A percentile compares a stretch with the other conserved stretches of the same genome.
These are phyloP conservation scores for Platycheirus albimanus DNA, from an alignment of 2,888 invertebrate species.

Conservation along the genomic window DNA sequence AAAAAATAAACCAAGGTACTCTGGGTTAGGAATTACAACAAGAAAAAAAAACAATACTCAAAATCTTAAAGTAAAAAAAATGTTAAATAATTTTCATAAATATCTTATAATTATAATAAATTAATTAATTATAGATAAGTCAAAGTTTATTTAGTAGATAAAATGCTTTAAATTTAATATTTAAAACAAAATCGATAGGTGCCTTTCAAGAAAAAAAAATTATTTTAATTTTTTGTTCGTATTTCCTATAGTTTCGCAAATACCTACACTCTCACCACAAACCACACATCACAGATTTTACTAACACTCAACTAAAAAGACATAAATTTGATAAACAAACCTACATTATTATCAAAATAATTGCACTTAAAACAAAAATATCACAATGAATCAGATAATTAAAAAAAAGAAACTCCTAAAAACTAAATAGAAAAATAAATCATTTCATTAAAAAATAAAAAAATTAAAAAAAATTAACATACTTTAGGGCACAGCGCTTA, in stretches of 20 bases:
- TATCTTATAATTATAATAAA: constrained; percentile 25
- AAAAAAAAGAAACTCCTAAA: constrained; percentile 1
- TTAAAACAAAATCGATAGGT: constrained; percentile 67
- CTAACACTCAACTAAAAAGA: constrained; percentile 53
- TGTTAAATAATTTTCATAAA: constrained; percentile 43
- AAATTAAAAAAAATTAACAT: constrained; percentile 5
- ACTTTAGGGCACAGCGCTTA: constrained; percentile 66
- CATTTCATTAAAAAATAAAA: constrained; percentile 21
- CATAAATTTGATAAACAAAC: constrained; percentile 34
- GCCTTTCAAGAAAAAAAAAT: constrained; percentile 62
- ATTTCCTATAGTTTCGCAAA: constrained; percentile 20
- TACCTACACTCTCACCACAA: neutral
- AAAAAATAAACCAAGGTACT: constrained; percentile 2
- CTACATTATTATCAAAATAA: constrained; percentile 20
- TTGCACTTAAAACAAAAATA: constrained; percentile 48
- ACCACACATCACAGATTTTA: constrained; percentile 27
- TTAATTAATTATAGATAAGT: constrained; percentile 15
- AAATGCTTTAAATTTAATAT: constrained; percentile 35
- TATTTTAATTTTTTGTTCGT: constrained; percentile 27
- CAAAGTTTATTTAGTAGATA: constrained; percentile 48
- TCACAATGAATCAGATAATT: constrained; percentile 29
- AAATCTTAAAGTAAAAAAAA: constrained; percentile 22
- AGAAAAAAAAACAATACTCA: neutral
- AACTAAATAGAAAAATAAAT: constrained; percentile 10
- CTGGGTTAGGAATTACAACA: constrained; percentile 37